phyloP scores from a whole-genome alignment of 53 echinoderm and acorn worm species.

The Arbacia lixula region DNA sequence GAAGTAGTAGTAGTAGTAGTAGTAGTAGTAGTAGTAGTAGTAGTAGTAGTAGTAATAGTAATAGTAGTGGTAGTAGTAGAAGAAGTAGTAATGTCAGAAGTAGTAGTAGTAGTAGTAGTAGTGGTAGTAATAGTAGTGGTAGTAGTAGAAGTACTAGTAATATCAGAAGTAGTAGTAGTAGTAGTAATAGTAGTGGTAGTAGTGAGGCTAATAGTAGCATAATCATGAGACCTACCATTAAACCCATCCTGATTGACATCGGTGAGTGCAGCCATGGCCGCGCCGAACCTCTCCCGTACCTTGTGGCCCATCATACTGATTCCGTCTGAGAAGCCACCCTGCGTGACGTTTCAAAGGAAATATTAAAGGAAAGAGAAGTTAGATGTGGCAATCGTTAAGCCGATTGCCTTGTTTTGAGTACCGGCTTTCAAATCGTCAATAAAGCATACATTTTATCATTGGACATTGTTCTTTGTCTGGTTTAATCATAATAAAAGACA shows the following conservation, averaged over 20 bases:
- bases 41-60: conserved; percentile 18
- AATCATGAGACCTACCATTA: conserved; percentile 64
- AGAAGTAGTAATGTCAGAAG: not conserved
- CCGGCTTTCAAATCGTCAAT: too few species aligned
- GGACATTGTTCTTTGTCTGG: too few species aligned
- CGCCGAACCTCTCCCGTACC: conserved; percentile 73
- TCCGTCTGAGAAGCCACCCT: conserved; percentile 37
- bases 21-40: conserved; percentile 33
- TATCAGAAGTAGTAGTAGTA: conserved; percentile 14
- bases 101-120: conserved; percentile 1
- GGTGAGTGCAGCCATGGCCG: conserved; percentile 68
- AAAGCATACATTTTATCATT: too few species aligned
- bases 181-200: conserved; percentile 1
- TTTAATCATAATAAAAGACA: too few species aligned
- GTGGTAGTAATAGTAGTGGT: not conserved
- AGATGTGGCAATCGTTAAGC: too few species aligned
- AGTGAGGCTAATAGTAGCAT: not conserved
- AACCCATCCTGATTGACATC: conserved; percentile 78
- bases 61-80: not conserved
- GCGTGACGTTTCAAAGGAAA: not conserved
- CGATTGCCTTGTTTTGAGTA: too few species aligned
- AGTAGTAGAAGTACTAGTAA: conserved; percentile 24
- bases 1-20: not conserved
- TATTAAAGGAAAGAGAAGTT: not conserved
- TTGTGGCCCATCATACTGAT: conserved; percentile 57